Evolutionary conservation across 2,888 invertebrate genomes (phyloP).

Genomic region (Patella depressa): DNA sequence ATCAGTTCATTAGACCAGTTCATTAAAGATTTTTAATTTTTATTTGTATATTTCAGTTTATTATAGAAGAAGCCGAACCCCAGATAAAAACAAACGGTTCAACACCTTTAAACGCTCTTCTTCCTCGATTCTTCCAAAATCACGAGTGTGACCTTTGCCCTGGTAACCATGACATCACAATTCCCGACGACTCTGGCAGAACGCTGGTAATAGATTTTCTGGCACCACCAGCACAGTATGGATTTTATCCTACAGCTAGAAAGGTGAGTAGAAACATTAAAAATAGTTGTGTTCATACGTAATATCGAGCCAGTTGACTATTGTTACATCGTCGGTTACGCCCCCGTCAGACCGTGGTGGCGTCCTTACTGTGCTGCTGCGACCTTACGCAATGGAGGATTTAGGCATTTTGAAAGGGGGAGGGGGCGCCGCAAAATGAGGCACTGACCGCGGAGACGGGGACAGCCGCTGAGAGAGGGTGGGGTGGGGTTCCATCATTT

Average conservation of each 20-base stretch:
- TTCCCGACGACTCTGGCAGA: slow-evolving; percentile 33
- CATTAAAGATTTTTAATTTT: too few species aligned
- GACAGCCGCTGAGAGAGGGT: too few species aligned
- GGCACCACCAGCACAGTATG: slow-evolving; percentile 40
- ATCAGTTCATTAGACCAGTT: slow-evolving; percentile 32
- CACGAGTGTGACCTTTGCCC: slow-evolving; percentile 40
- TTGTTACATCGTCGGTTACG: too few species aligned
- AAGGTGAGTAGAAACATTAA: slow-evolving; percentile 24
- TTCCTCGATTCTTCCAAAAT: slow-evolving; percentile 42
- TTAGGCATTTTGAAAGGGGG: too few species aligned
- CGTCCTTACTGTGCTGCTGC: too few species aligned
- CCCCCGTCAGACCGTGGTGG: too few species aligned
- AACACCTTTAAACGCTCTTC: slow-evolving; percentile 42
- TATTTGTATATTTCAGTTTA: slow-evolving; percentile 37
- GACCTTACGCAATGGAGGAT: too few species aligned
- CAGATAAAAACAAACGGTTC: slow-evolving; percentile 36
- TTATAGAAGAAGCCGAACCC: slow-evolving; percentile 38
- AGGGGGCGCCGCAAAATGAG: too few species aligned
- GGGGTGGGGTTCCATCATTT: too few species aligned
- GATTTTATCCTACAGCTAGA: slow-evolving; percentile 39
- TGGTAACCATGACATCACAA: slow-evolving; percentile 34
- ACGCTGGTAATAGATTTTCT: slow-evolving; percentile 44
- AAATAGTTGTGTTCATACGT: too few species aligned
- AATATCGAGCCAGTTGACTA: too few species aligned
- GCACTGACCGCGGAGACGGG: too few species aligned